Evolutionary conservation across 1,140 invertebrate species (phyloP).

Genomic region (Euura lappo): DNA sequence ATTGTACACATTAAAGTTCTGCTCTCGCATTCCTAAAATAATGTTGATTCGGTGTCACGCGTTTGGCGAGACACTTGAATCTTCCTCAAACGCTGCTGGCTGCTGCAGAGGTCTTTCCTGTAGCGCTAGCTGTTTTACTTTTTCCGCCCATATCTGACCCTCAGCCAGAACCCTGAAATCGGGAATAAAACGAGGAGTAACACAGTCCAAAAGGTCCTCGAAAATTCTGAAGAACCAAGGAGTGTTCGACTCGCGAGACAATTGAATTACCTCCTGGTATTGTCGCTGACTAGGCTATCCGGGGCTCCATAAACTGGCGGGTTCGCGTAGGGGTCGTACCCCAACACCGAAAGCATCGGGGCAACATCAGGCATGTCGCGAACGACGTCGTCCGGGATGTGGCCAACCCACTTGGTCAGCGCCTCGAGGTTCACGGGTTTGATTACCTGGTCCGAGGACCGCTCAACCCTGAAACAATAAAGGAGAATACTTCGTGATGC

Average conservation of each 20-base stretch:
- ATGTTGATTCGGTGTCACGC: slow-evolving; percentile 42
- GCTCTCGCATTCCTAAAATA: slow-evolving; percentile 24
- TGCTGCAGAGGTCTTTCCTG: slow-evolving; percentile 29
- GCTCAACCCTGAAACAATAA: slow-evolving; percentile 82
- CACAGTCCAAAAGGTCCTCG: neutral
- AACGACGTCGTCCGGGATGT: slow-evolving; percentile 89
- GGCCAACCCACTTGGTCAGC: slow-evolving; percentile 94
- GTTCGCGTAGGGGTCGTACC: slow-evolving; percentile 94
- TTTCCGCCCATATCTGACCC: slow-evolving; percentile 51
- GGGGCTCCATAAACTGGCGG: slow-evolving; percentile 92
- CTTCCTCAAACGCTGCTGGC: slow-evolving; percentile 29
- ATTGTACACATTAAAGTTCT: slow-evolving; percentile 33
- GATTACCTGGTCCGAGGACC: slow-evolving; percentile 98
- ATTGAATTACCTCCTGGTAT: slow-evolving; percentile 65
- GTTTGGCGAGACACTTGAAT: slow-evolving; percentile 31
- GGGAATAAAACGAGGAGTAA: neutral
- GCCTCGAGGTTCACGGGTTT: slow-evolving; percentile 98
- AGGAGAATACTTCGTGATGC: slow-evolving; percentile 21
- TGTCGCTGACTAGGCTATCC: slow-evolving; percentile 82
- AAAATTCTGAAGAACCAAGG: too few species aligned
- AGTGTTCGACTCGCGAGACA: too few species aligned
- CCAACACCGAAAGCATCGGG: slow-evolving; percentile 89
- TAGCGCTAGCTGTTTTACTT: slow-evolving; percentile 46
- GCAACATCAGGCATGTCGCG: slow-evolving; percentile 90
- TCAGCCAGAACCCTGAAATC: slow-evolving; percentile 52